Conservation (phyloP, 2,888 invertebrate genomes). For the Thysanoteuthis rhombus region DNA sequence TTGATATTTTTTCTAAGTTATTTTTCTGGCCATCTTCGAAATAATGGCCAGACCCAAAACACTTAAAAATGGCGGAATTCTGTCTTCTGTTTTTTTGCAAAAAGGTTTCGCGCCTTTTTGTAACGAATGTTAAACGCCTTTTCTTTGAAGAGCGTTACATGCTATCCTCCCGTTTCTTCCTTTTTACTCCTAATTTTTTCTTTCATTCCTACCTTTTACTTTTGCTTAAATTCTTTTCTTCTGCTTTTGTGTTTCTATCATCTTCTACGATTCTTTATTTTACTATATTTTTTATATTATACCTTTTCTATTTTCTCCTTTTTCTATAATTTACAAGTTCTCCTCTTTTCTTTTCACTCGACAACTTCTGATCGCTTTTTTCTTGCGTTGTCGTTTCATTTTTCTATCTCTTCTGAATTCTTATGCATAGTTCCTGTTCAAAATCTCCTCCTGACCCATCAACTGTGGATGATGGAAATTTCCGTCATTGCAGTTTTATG, state of each 20-base stretch:
- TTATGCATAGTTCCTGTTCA: not conserved
- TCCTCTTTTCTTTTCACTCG: not conserved
- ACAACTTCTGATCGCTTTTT: not conserved
- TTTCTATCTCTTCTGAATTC: not conserved
- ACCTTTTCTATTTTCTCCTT: not conserved
- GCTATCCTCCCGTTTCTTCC: not conserved
- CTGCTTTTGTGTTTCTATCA: not conserved
- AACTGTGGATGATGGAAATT: no score
- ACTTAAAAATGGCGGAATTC: not conserved
- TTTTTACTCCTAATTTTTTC: not conserved
- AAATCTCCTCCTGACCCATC: not conserved
- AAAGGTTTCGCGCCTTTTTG: not conserved
- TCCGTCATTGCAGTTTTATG: no score
- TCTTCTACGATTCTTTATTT: no score
- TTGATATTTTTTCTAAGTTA: not conserved
- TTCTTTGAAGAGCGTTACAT: no score
- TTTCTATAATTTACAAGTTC: not conserved
- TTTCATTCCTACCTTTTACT: not conserved
- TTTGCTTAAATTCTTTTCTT: not conserved
- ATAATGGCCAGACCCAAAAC: not conserved
- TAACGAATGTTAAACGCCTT: no score
- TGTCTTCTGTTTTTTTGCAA: not conserved
- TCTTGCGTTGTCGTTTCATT: not conserved
- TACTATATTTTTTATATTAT: not conserved
- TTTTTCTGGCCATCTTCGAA: not conserved